Base-by-base conservation (phyloP, 2,113 vertebrate genomes). In the Entosphenus tridentatus region DNA sequence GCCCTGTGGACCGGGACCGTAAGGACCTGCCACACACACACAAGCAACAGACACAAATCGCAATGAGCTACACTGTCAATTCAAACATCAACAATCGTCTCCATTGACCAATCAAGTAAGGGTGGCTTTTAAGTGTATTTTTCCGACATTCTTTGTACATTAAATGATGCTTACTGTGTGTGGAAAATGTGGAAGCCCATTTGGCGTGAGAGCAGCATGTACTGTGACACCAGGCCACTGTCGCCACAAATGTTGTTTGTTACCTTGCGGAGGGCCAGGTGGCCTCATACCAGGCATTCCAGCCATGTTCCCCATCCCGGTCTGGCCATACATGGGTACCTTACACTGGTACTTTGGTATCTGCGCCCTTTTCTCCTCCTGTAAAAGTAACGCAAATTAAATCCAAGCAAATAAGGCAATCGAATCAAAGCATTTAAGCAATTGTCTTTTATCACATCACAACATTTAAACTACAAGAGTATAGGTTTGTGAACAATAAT, bases 331-430 rank as follows among this genome's bases (percentile, higher is more conserved):
- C 13, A 89, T 81, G 75, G 91, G 86, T 73, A 91, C 80, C 73
- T 89, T 87, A 73, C 89, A 87, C 71, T 96, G 88, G 68, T 98
- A 96, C 70, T 95, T 90, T 70, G 87, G 87, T 80, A 93, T 76
- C 80, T 92, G 88, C 11, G 93, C 86, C 78, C 86, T 82, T 80
- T 88, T 86, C 75, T 98, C 93, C 77, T 98, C 93, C 93, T 98
- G 74, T 71, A 72, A 56, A 57, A 11, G 70, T 74, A 65, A 73
- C 39, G 54, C 9, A 74, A 4, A 78, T 68, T 79, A 72, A 57
- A 56, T 76, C 56, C 69, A 75, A 14, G 72, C 76, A 72, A 1
- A 75, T 8, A 75, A 18, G 18, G 10, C 56, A 14, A 65, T 21
- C 72, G 71, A 4, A 57, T 2, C 2, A 72, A 39, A 12, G 14